Base-by-base conservation (phyloP, 2,888 invertebrate species). In the Mythimna pallens region DNA sequence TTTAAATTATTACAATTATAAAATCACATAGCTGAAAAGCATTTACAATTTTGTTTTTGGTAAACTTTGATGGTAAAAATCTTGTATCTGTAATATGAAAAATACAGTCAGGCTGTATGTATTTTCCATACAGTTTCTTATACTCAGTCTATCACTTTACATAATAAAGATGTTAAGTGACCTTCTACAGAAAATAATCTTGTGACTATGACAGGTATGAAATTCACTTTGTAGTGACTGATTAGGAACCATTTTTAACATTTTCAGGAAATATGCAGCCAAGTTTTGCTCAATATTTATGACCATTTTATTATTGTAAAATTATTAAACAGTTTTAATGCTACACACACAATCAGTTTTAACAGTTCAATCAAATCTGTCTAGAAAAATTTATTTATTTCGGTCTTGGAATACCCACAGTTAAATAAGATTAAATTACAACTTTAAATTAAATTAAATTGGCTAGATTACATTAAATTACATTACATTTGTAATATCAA, bases 151-250 rank as follows among this genome's bases (percentile, higher is more conserved):
- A 20, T 69, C 5, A 70, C 12, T 58, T 43, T 12, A 50, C 30
- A 30, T 20, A 25, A 30, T 20, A 20, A 20, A 30, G 43, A 43
- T 70, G 43, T 2, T 40, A 50, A 9, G 0, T 58, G 40, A 43
- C 12, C 77, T 74, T 72, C 43, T 50, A 50, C 70, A 57, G 9
- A 57, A 57, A 58, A 22, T 57, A 34, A 68, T 20, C 50, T 69
- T 52, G 50, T 52, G 17, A 43, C 43, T 17, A n/a, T 69, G 50
- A 43, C 52, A 54, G 59, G 52, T 7, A 10, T 52, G 52, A 54
- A 70, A 59, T 59, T 54, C 20, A 54, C 47, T 12, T 22, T 12
- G 0, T 8, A 47, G 34, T 36, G 58, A 36, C n/a, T 47, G 52
- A 70, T 58, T 68, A 58, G 9, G 10, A 59, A 70, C n/a, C 0